Conservation (phyloP, 2,888 invertebrate species). For the Ichneumoninae sp. region DNA sequence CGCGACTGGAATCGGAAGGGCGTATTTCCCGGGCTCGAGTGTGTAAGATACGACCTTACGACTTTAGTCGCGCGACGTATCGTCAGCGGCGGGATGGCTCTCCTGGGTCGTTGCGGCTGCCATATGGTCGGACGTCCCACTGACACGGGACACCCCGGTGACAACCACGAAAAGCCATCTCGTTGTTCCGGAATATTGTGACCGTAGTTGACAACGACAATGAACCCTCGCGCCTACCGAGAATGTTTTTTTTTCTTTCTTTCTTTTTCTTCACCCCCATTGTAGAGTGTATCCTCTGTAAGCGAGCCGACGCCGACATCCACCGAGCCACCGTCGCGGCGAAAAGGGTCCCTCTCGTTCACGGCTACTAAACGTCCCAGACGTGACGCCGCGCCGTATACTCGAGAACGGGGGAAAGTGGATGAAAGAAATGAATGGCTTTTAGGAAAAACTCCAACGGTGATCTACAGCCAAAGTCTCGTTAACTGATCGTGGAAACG, state of each 20-base stretch:
- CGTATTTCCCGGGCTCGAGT: background rate
- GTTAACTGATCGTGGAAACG: conserved; percentile 12
- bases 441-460: conserved; percentile 26
- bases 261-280: conserved; percentile 37
- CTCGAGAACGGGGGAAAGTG: conserved; percentile 13
- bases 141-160: conserved; percentile 64
- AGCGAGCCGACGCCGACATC: conserved; percentile 48
- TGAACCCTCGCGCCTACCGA: conserved; percentile 61
- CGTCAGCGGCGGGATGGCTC: conserved; percentile 12
- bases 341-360: conserved; percentile 45
- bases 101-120: conserved; percentile 41
- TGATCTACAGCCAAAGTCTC: background rate
- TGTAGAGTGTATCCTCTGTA: conserved; percentile 49
- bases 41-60: background rate
- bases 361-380: conserved; percentile 46
- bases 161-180: conserved; percentile 72
- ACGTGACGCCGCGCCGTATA: conserved; percentile 38
- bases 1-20: background rate
- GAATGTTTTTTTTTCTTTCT: conserved; percentile 29
- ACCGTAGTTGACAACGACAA: conserved; percentile 74
- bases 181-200: conserved; percentile 76
- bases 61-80: background rate
- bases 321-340: conserved; percentile 14
- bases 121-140: conserved; percentile 66
- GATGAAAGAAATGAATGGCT: conserved; percentile 45